Base-by-base conservation (phyloP, 2,888 invertebrate genomes). In the Troides aeacus region DNA sequence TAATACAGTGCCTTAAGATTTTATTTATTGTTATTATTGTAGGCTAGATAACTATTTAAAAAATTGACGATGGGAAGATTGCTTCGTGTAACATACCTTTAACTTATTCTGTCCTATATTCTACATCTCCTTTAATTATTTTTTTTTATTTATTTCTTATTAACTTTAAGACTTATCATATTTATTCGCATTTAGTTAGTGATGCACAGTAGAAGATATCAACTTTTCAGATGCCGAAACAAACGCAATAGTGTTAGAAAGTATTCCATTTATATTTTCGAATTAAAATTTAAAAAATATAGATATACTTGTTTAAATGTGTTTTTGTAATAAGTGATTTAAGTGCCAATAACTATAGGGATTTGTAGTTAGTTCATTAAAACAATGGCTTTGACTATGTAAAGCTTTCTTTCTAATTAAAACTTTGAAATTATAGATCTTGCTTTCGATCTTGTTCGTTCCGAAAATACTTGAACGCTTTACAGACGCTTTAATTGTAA, bases 1-100 rank as follows among this genome's bases (percentile, higher is more conserved):
- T 88, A 86, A 87, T 86, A 79, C 86, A 82, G 91, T 92, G 92
- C 92, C 92, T 92, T 92, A 91, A 87, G 85, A 90, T 88, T 89
- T 90, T 90, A 92, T 92, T 92, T 90, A 91, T 91, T 92, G 86
- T 90, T 89, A 90, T 84, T 64, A 67, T 87, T 86, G 81, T 89
- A 91, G 87, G 88, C 84, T 90, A 88, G 84, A 84, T 84, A 82
- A 86, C 80, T 90, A 89, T 90, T 90, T 89, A 87, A 87, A 84
- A 75, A 85, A 86, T 85, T 89, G 89, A 89, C 88, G 80, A 81
- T 21, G 67, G 46, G 84, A 68, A 69, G 71, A 84, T 80, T 81
- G 83, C 84, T 83, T 84, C 85, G 83, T 79, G 78, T 86, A 84
- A 88, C 80, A 84, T 85, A 82, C 83, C 84, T 81, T 78, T 82